phyloP scores from a whole-genome alignment of 2,113 vertebrate genomes.

The Myotis lucifugus region DNA sequence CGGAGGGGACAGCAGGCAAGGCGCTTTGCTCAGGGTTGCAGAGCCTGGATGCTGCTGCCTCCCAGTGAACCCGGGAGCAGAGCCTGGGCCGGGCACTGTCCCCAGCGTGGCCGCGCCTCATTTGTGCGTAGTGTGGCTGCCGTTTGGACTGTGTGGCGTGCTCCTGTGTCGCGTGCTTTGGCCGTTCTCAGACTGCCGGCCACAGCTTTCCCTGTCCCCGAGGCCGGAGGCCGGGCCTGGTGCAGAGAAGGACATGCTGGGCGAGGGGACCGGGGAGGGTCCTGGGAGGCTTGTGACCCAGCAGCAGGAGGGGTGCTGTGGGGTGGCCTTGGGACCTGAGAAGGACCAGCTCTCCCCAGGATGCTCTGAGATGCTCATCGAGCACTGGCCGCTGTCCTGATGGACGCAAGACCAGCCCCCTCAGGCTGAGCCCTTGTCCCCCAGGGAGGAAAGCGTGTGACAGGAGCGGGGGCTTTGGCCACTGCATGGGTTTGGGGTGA shows the following conservation, averaged over 20 bases:
- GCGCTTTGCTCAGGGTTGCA: background rate
- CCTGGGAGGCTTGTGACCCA: background rate
- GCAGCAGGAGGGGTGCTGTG: rapidly evolving
- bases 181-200: background rate
- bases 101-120: rapidly evolving
- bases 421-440: background rate
- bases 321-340: background rate
- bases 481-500: background rate
- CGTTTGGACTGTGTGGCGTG: rapidly evolving
- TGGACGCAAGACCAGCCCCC: background rate
- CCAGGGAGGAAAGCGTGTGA: rapidly evolving
- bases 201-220: background rate
- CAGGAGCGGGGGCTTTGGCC: background rate
- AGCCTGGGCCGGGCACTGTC: background rate
- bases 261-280: background rate
- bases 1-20: background rate
- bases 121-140: background rate
- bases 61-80: too few species aligned
- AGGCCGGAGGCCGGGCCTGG: background rate
- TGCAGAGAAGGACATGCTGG: background rate
- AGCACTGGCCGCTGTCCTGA: rapidly evolving
- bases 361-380: background rate
- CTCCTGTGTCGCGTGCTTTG: rapidly evolving
- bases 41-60: background rate
- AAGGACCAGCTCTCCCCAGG: background rate